Base-by-base conservation (phyloP, 2,888 invertebrate species). In the Lycophotia porphyrea region DNA sequence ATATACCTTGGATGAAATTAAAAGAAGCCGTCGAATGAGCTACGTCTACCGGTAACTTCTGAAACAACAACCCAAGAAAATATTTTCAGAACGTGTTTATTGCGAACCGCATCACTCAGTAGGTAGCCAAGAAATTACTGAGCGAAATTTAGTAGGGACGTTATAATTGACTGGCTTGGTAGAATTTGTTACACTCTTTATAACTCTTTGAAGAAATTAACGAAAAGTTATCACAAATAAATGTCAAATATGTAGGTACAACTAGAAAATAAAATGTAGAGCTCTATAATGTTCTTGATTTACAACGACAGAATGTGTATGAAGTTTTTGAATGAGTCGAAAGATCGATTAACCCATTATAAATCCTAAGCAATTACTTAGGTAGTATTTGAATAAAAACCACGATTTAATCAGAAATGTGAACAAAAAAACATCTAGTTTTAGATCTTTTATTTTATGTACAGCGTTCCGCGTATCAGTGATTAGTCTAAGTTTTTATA, bases 61-160 rank as follows among this genome's bases (percentile, higher is more conserved):
- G 63, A 84, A 84, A 87, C 74, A 82, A 81, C 76, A 82, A 74
- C 70, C 60, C 52, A 71, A 69, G 69, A 76, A 71, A 86, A 84
- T 82, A 78, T 83, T 85, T 78, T 78, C 78, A 78, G 80, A 78
- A 47, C 64, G 75, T 85, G 80, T 78, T 80, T 73, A 85, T 85
- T 85, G 84, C 80, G 65, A 65, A 66, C 52, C 49, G 67, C 52
- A 65, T 83, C 82, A 81, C 44, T 84, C 83, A 84, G 21, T 34
- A 31, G 31, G 52, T 80, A n/a, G 74, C 65, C 27, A 52, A 58
- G 67, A 72, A 71, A 71, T 80, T 65, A 80, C 58, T 47, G 47
- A 34, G 9, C 39, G 18, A 58, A 84, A 85, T 82, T 74, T 78
- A 70, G 66, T 74, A 21, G 58, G 67, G 52, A 73, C 67, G 42